Evolutionary conservation across 2,888 invertebrate genomes (phyloP), one percentile per base, ranked within the genome.

Genomic region (Nomada flava): DNA sequence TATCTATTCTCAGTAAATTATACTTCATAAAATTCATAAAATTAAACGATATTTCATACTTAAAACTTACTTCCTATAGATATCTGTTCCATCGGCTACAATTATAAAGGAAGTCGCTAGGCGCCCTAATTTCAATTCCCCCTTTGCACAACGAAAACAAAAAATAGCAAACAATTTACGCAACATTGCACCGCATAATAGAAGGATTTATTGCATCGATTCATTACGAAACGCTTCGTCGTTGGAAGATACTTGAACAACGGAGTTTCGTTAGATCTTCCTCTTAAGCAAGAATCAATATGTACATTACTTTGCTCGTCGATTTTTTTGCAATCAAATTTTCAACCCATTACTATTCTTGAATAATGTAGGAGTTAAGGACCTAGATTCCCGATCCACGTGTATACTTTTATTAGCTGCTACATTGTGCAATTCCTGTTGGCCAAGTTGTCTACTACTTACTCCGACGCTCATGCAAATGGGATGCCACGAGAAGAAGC

Each of bases 401-500:
- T 77, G 13, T 2, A n/a, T 74, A 10, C 4, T 26, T 74, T 20
- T 20, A 36, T 52, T 64, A 20, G 15, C 20, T 20, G 13, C n/a
- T 26, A 9, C 11, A 36, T 63, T 74, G 26, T 50, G 74, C 23
- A 74, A 62, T 67, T 52, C 20, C 2, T 7, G 20, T 67, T 67
- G 26, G 20, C 42, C n/a, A 68, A 55, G 29, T 47, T 50, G 52
- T 36, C 36, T 7, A 10, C 55, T 70, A 76, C 93, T 92, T 86
- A 93, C 93, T 60, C 93, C 93, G 55, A 93, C 55, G 20, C 89
- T 60, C 91, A 91, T 91, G 75, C 92, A 93, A 78, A 93, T 92
- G 2, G 93, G 93, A 88, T 93, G 93, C 93, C 93, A 93, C 1
- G 92, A 86, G 82, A 93, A 93, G 44, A 93, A 90, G 18, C 44